A percentile compares a stretch with the other conserved stretches of the same genome.
Conservation (phyloP, 2,888 invertebrate species). For the Plagodis dolabraria region DNA sequence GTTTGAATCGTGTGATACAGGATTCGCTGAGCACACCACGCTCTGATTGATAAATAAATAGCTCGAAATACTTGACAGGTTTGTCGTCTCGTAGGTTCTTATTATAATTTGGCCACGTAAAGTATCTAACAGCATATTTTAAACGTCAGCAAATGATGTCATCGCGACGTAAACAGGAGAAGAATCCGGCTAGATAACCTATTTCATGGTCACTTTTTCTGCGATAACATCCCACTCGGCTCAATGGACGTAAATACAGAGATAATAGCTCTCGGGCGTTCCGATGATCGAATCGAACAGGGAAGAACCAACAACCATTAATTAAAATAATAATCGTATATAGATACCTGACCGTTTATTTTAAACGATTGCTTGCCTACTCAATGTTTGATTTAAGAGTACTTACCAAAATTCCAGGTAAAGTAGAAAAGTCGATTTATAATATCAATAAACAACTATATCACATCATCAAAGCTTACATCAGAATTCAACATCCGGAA, state of each 20-base stretch:
- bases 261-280: conserved; percentile 44
- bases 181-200: conserved; percentile 77
- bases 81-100: conserved; percentile 3
- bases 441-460: conserved; percentile 1
- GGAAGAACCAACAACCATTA: conserved; percentile 52
- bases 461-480: not conserved
- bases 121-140: conserved; percentile 58
- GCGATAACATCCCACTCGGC: conserved; percentile 58
- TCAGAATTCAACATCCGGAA: not conserved
- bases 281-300: conserved; percentile 55
- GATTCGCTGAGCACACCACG: conserved; percentile 27
- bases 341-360: conserved; percentile 54
- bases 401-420: conserved; percentile 9
- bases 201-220: conserved; percentile 79
- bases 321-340: conserved; percentile 52
- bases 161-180: conserved; percentile 61
- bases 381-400: conserved; percentile 13
- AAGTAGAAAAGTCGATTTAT: not conserved
- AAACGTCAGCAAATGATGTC: conserved; percentile 74
- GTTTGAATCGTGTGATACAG: conserved; percentile 35
- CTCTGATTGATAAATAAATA: conserved; percentile 11
- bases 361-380: conserved; percentile 38
- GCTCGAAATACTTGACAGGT: conserved; percentile 17
- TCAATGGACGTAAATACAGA: conserved; percentile 49
- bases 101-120: conserved; percentile 19